These are phyloP conservation scores for Champsocephalus gunnari DNA, from an alignment of 2,797 vertebrate species.

Conservation along the genomic window DNA sequence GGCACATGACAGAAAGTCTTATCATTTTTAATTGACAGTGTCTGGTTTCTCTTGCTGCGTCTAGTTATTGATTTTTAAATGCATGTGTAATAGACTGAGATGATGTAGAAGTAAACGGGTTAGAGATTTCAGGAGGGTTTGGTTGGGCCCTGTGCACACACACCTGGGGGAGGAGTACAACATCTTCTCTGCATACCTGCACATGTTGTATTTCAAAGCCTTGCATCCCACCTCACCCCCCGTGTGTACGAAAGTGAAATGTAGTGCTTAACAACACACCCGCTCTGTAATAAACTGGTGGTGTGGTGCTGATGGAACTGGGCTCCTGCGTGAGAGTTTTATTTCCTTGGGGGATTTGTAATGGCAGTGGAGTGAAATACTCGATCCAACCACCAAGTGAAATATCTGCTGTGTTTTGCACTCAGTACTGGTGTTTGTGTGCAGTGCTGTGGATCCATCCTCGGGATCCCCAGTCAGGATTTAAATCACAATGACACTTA, in stretches of 20 bases:
- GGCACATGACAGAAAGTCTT: not conserved
- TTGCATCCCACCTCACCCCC: not conserved
- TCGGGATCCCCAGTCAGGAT: conserved; percentile 1
- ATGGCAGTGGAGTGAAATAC: not conserved
- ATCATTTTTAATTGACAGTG: not conserved
- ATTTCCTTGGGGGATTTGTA: not conserved
- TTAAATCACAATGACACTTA: not conserved
- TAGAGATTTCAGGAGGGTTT: not conserved
- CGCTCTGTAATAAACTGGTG: not conserved
- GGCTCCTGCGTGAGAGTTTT: not conserved
- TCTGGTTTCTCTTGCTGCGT: not conserved
- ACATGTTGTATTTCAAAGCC: not conserved
- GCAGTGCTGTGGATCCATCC: not conserved
- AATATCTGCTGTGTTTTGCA: not conserved
- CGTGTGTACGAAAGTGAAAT: not conserved
- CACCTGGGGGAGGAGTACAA: not conserved
- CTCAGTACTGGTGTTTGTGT: not conserved
- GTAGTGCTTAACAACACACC: not conserved
- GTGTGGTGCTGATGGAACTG: not conserved
- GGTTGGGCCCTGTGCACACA: not conserved
- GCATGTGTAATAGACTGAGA: not conserved
- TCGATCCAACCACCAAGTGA: not conserved
- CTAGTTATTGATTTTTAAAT: not conserved
- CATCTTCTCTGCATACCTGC: not conserved
- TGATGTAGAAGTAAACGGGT: not conserved